These are phyloP conservation scores for Pagetopsis macropterus DNA, from an alignment of 2,797 vertebrate genomes.

Conservation along the genomic window DNA sequence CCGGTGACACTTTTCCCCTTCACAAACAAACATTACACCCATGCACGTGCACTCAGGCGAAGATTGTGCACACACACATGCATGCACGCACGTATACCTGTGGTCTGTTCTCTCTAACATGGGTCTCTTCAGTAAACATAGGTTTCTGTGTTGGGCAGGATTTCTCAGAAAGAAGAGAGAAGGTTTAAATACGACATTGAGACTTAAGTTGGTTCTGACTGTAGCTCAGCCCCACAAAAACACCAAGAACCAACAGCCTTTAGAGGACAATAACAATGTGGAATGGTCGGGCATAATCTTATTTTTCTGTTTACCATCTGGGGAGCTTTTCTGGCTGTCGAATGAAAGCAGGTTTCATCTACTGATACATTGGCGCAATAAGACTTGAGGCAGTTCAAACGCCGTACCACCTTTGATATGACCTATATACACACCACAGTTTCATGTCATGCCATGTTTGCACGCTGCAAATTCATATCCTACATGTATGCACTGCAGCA, in stretches of 20 bases:
- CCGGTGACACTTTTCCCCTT: conserved; percentile 57
- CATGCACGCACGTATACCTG: conserved; percentile 33
- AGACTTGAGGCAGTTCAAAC: conserved; percentile 57
- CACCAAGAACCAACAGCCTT: conserved; percentile 34
- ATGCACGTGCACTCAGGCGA: conserved; percentile 29
- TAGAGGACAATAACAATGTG: conserved; percentile 42
- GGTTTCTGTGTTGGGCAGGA: conserved; percentile 20
- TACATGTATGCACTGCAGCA: conserved; percentile 55
- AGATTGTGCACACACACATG: conserved; percentile 18
- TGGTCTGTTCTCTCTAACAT: conserved; percentile 31
- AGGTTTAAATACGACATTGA: conserved; percentile 57
- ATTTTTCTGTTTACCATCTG: conserved; percentile 65
- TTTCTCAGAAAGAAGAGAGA: conserved; percentile 38
- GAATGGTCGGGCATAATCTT: conserved; percentile 58
- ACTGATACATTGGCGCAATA: conserved; percentile 65
- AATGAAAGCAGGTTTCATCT: conserved; percentile 55
- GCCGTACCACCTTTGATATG: conserved; percentile 61
- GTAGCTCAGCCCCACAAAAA: conserved; percentile 33
- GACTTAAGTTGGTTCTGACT: conserved; percentile 23
- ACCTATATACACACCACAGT: conserved; percentile 66
- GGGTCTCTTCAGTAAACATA: conserved; percentile 62
- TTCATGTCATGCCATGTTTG: conserved; percentile 63
- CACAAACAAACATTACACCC: conserved; percentile 58
- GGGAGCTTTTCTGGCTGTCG: conserved; percentile 56
- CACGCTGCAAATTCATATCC: conserved; percentile 54